These are phyloP conservation scores for Myopa tessellatipennis DNA, from an alignment of 2,888 invertebrate species.

Conservation along the genomic window DNA sequence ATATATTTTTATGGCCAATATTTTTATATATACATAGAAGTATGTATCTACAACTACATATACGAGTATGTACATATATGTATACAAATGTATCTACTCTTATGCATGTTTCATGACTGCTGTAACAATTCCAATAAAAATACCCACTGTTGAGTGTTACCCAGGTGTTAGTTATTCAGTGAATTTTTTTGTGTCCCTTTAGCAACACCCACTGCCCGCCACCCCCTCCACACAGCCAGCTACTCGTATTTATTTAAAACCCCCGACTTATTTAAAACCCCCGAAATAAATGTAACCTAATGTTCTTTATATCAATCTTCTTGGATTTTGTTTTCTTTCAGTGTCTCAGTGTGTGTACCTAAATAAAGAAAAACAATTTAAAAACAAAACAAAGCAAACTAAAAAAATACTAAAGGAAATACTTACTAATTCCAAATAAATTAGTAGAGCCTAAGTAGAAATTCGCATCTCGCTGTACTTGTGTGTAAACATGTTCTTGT, in stretches of 20 bases:
- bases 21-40: background rate
- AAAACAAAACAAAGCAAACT: background rate
- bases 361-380: background rate
- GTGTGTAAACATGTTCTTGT: background rate
- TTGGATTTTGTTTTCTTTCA: constrained; percentile 26
- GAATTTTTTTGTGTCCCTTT: background rate
- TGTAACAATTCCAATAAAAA: background rate
- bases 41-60: background rate
- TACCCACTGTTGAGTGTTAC: background rate
- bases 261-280: background rate
- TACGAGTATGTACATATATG: background rate
- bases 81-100: background rate
- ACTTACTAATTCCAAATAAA: too few species aligned
- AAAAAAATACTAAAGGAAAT: background rate
- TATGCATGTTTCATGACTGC: background rate
- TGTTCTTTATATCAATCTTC: constrained; percentile 14
- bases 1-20: background rate
- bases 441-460: too few species aligned
- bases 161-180: background rate
- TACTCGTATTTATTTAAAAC: too few species aligned
- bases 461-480: too few species aligned
- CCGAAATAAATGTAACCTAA: constrained; percentile 7
- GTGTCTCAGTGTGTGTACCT: constrained; percentile 36
- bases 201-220: too few species aligned
- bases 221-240: too few species aligned